Base-by-base conservation (phyloP, 2,888 invertebrate species). In the Exocentrus adspersus region DNA sequence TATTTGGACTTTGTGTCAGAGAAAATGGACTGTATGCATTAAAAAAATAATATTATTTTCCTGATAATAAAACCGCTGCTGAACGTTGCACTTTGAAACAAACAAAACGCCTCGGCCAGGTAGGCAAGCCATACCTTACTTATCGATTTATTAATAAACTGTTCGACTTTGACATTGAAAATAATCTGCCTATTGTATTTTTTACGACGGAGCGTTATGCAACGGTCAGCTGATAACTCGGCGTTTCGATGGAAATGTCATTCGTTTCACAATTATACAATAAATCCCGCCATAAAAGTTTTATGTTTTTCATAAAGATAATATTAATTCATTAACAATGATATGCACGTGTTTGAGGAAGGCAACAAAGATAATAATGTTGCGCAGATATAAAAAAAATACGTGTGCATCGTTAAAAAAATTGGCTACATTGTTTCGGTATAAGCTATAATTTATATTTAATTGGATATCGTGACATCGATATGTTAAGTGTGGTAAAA, bases 231-330 rank as follows among this genome's bases (percentile, higher is more conserved):
- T 37, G 57, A 57, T 57, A 57, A 57, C 7, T 45, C 17, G 17
- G 28, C 10, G 32, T 20, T 46, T 45, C 32, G 28, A 20, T 28
- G 16, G 30, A 57, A 45, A 46, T 57, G 45, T 57, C 46, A 43
- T 57, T 46, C 30, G 57, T 46, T 57, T 54, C 30, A 16, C 57
- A 32, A 46, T 57, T 46, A 17, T 12, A n/a, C n/a, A 12, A 37
- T 24, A 21, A 54, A 30, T 57, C 45, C 17, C 14, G 9, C 30
- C 10, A 19, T 45, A 57, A 57, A 57, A 57, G 17, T 19, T 57
- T 57, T 46, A 57, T 57, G 57, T 57, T 57, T 57, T 57, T 45
- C 57, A 57, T 46, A 57, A 30, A 57, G 32, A 57, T 57, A 57
- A 45, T 43, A n/a, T 12, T 28, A 46, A 57, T 57, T 32, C 45